Percentiles rank a stretch among this genome's conserved stretches.
phyloP scores from a whole-genome alignment of 1,140 invertebrate species.

The Hypsibius dujardini region DNA sequence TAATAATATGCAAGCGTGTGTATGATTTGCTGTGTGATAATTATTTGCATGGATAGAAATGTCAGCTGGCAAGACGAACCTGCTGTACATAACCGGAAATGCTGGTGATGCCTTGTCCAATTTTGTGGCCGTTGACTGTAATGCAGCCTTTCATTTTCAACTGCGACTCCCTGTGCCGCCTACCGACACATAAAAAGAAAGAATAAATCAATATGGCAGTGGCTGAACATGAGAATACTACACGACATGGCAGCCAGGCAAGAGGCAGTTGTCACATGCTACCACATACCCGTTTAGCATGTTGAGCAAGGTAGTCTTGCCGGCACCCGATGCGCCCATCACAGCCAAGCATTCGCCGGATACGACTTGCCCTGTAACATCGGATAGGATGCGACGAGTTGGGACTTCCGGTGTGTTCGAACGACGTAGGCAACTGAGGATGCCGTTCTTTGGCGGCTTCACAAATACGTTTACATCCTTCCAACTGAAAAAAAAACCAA shows the following conservation, averaged over 20 bases:
- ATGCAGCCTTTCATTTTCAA: background rate
- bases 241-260: background rate
- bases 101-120: background rate
- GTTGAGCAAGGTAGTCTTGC: conserved; percentile 28
- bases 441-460: background rate
- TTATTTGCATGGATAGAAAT: too few species aligned
- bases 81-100: conserved; percentile 15
- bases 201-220: background rate
- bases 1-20: too few species aligned
- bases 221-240: background rate
- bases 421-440: background rate
- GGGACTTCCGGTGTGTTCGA: background rate
- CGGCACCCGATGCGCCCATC: conserved; percentile 23
- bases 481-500: conserved; percentile 5
- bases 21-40: too few species aligned
- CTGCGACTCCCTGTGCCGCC: background rate
- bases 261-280: too few species aligned
- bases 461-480: background rate
- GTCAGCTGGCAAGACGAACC: background rate
- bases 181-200: background rate
- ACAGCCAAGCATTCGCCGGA: conserved; percentile 21
- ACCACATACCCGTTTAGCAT: conserved; percentile 19
- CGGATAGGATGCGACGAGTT: conserved; percentile 13
- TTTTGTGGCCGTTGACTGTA: background rate
- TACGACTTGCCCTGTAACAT: conserved; percentile 16